Evolutionary conservation across 2,797 vertebrate genomes (phyloP), one percentile per base, ranked within the genome.

Genomic region (Echeneis naucrates): DNA sequence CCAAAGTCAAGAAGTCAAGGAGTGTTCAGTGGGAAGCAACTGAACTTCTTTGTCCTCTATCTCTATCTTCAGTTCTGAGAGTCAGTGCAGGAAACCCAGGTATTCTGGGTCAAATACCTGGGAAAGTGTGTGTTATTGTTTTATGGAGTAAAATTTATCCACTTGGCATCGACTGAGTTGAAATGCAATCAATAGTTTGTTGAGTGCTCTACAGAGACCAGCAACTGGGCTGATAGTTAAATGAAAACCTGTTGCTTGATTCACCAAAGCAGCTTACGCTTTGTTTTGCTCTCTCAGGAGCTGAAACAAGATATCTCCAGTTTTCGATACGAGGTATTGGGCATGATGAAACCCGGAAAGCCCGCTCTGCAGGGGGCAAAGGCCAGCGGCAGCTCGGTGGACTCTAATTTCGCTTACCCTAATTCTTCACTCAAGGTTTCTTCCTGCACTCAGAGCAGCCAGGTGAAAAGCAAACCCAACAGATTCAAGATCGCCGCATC

Each of bases 271-370:
- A 70, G 14, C 24, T 72, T 4, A 56, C 33, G 52, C 60, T 30
- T 53, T 68, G 5, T 19, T 77, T 69, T 77, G 2, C 54, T 68
- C 35, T 55, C 53, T 17, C 79, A 99, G 98, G 98, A 99, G 83
- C 92, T 99, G 81, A 99, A 99, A 77, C 98, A 99, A 85, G 98
- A 99, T 73, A 99, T 99, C 90, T 99, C 98, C 68, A 99, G 98
- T 78, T 99, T 99, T 84, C 97, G 98, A 55, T 99, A 98, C 51
- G 98, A 99, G 88, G 98, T 99, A 24, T 93, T 99, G 90, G 98
- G 98, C 59, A 95, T 99, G 89, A 91, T 99, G 83, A 97, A 96
- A 90, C 95, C 95, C 21, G 95, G 94, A 61, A 98, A 96, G 66
- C 84, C 95, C 8, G 72, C 91, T 16, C 88, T 95, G 2, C 95